Evolutionary conservation across 2,113 vertebrate genomes (phyloP).

Genomic region (Heterotilapia buettikoferi): DNA sequence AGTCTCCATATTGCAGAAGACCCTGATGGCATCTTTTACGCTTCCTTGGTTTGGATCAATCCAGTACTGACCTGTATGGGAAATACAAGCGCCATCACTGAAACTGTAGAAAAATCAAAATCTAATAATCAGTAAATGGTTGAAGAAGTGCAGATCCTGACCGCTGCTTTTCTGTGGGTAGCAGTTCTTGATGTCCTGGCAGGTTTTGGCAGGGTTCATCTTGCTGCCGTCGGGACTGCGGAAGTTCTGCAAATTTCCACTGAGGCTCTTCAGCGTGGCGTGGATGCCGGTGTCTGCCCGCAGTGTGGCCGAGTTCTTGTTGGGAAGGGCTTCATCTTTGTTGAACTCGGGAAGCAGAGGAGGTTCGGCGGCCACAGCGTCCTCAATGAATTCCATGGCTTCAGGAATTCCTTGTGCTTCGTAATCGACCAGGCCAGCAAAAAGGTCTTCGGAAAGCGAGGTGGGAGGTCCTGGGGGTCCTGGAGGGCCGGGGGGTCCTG

Average conservation of each 20-base stretch:
- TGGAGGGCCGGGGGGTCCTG: slow-evolving; percentile 86
- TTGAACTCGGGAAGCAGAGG: slow-evolving; percentile 83
- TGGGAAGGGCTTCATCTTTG: slow-evolving; percentile 85
- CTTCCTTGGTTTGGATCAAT: slow-evolving; percentile 96
- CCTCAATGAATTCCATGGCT: background rate
- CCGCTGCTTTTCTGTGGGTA: slow-evolving; percentile 86
- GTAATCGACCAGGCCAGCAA: slow-evolving; percentile 74
- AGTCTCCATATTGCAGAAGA: slow-evolving; percentile 92
- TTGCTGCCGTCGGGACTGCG: slow-evolving; percentile 88
- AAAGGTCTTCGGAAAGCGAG: slow-evolving; percentile 80
- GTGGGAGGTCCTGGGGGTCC: slow-evolving; percentile 88
- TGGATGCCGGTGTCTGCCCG: slow-evolving; percentile 82
- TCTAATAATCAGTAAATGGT: background rate
- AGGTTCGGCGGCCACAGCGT: slow-evolving; percentile 51
- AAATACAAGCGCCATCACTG: background rate
- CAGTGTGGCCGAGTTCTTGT: slow-evolving; percentile 54
- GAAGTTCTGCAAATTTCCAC: slow-evolving; percentile 87
- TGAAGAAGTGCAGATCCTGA: slow-evolving; percentile 45
- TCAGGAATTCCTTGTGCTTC: slow-evolving; percentile 52
- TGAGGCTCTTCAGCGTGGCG: slow-evolving; percentile 86
- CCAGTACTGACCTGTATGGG: slow-evolving; percentile 87
- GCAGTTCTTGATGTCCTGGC: slow-evolving; percentile 89
- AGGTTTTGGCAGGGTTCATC: slow-evolving; percentile 88
- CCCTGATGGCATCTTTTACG: slow-evolving; percentile 88
- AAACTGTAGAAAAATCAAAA: background rate